These are phyloP conservation scores for Xenopus borealis DNA, from an alignment of 2,113 vertebrate species.

Conservation along the genomic window DNA sequence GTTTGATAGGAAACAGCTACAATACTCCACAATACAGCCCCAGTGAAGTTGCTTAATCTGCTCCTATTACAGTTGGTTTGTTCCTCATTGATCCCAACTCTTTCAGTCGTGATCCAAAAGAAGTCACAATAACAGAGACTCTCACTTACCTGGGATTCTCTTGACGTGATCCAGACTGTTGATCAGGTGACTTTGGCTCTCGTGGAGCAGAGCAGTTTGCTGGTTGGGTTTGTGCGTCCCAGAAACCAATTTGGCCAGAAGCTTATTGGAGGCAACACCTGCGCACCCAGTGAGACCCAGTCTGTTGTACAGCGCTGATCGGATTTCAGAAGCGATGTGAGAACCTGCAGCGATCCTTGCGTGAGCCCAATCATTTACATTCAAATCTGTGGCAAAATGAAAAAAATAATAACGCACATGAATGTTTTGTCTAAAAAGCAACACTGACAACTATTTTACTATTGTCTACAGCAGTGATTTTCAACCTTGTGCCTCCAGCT, in stretches of 20 bases:
- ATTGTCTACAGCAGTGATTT: too few relatives aligned
- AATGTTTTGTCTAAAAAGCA: too few relatives aligned
- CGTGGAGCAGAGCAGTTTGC: constrained; percentile 79
- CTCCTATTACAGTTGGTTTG: too few relatives aligned
- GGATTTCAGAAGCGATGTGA: constrained; percentile 76
- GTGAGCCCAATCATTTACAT: constrained; percentile 55
- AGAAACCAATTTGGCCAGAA: constrained; percentile 82
- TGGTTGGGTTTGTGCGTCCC: constrained; percentile 87
- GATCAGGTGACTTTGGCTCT: constrained; percentile 68
- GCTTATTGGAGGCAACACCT: constrained; percentile 80
- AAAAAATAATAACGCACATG: too few relatives aligned
- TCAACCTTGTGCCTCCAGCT: too few relatives aligned
- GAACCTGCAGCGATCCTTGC: constrained; percentile 70
- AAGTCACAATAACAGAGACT: too few relatives aligned
- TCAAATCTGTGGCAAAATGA: constrained; percentile 55
- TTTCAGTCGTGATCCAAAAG: too few relatives aligned
- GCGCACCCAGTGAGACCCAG: constrained; percentile 82
- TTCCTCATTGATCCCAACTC: too few relatives aligned
- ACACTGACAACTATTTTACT: too few relatives aligned
- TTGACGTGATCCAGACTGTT: constrained; percentile 61
- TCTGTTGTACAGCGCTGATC: constrained; percentile 61
- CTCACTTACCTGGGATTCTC: constrained; percentile 75
- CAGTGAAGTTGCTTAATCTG: too few relatives aligned
- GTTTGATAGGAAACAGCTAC: too few relatives aligned
- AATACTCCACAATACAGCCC: too few relatives aligned